Evolutionary conservation across 2,113 vertebrate genomes (phyloP).

Genomic region (Suricata suricatta): DNA sequence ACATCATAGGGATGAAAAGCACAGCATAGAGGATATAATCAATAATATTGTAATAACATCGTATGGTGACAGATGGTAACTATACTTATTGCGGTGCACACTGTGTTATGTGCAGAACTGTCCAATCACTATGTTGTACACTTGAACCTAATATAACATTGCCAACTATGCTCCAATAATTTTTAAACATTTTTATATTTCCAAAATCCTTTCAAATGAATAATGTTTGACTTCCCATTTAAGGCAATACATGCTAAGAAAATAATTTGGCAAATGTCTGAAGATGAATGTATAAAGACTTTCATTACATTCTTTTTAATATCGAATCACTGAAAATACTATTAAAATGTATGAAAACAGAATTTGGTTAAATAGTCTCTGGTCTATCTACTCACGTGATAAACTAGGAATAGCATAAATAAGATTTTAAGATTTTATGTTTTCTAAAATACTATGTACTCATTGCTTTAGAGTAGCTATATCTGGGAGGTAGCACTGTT

Average conservation of each 20-base stretch:
- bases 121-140: background rate
- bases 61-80: background rate
- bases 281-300: background rate
- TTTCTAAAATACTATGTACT: background rate
- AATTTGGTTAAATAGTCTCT: background rate
- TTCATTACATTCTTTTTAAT: background rate
- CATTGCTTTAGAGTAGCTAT: background rate
- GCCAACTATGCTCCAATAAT: background rate
- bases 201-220: background rate
- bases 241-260: background rate
- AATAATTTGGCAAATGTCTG: background rate
- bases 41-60: background rate
- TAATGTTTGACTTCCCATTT: background rate
- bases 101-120: background rate
- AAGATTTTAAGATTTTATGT: background rate
- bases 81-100: background rate
- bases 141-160: background rate
- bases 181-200: background rate
- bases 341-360: background rate
- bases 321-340: background rate
- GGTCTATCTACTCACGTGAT: background rate
- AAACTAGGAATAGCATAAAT: background rate
- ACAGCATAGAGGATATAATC: background rate
- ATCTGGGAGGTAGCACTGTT: background rate
- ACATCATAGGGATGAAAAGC: background rate